Evolutionary conservation across 2,797 vertebrate species (phyloP).

Genomic region (Characodon lateralis): DNA sequence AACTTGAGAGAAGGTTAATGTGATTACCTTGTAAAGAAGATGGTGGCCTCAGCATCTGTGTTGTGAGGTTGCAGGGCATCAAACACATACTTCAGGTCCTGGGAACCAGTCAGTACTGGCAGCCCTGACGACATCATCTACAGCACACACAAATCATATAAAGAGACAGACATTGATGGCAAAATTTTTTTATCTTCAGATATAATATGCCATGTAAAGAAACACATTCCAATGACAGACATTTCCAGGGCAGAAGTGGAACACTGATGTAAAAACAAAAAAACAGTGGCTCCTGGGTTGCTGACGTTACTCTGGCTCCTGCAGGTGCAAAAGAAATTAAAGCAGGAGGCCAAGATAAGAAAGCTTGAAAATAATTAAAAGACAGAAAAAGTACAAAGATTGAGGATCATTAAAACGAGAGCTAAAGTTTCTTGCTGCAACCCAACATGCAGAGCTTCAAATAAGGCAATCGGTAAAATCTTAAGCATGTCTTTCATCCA

Average conservation of each 20-base stretch:
- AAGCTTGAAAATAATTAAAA: neutral
- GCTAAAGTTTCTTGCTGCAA: neutral
- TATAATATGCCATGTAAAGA: neutral
- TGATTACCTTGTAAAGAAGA: constrained; percentile 94
- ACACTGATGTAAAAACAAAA: constrained; percentile 26
- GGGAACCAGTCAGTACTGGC: constrained; percentile 90
- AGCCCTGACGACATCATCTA: constrained; percentile 97
- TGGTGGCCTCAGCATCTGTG: constrained; percentile 95
- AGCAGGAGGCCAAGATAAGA: constrained; percentile 4
- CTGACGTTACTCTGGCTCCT: constrained; percentile 7
- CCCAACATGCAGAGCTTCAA: neutral
- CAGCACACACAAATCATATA: neutral
- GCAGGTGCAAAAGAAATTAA: constrained; percentile 42
- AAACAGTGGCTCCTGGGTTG: constrained; percentile 3
- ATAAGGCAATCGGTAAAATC: neutral
- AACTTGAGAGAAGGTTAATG: neutral
- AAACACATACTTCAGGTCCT: constrained; percentile 95
- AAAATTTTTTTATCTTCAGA: too few relatives aligned
- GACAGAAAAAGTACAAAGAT: neutral
- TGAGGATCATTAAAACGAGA: neutral
- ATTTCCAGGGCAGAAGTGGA: constrained; percentile 40
- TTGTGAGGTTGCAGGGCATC: constrained; percentile 95
- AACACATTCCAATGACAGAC: constrained; percentile 7
- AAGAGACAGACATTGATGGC: neutral
- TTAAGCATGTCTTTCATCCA: too few relatives aligned